phyloP scores from a whole-genome alignment of 2,797 vertebrate species.

The Schizothorax lantsangensis region DNA sequence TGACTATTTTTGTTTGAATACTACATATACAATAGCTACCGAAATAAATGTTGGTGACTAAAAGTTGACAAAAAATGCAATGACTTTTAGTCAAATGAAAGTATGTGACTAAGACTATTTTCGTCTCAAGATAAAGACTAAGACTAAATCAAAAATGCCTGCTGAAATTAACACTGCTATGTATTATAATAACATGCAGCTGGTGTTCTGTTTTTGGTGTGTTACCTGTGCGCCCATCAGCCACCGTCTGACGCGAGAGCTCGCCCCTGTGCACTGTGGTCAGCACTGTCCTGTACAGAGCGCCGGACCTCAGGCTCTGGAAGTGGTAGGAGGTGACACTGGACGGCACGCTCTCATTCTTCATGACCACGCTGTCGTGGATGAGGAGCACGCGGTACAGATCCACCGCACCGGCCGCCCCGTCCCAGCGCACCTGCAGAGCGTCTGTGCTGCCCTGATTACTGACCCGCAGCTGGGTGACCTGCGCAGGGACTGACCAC shows the following conservation, averaged over 20 bases:
- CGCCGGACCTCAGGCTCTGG: conserved; percentile 83
- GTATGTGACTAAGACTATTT: too few relatives aligned
- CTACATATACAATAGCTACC: too few relatives aligned
- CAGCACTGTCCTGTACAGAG: conserved; percentile 90
- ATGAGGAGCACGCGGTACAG: conserved; percentile 90
- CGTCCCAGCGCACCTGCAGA: conserved; percentile 85
- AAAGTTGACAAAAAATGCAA: too few relatives aligned
- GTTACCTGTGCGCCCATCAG: conserved; percentile 86
- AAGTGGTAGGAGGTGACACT: conserved; percentile 79
- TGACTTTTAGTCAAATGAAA: too few relatives aligned
- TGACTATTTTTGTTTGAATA: too few relatives aligned
- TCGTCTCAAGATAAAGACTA: too few relatives aligned
- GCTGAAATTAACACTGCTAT: too few relatives aligned
- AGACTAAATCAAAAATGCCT: too few relatives aligned
- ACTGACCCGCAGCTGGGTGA: conserved; percentile 78
- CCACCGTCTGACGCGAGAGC: conserved; percentile 84
- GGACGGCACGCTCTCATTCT: conserved; percentile 87
- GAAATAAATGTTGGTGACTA: too few relatives aligned
- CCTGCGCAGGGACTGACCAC: conserved; percentile 87
- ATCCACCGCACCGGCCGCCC: conserved; percentile 80
- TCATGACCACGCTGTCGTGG: conserved; percentile 90
- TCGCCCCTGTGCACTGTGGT: conserved; percentile 84
- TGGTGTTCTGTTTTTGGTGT: neutral
- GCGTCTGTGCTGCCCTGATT: conserved; percentile 84
- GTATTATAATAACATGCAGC: neutral